Evolutionary conservation across 2,797 vertebrate species (phyloP).

Genomic region (Vireo griseus): DNA sequence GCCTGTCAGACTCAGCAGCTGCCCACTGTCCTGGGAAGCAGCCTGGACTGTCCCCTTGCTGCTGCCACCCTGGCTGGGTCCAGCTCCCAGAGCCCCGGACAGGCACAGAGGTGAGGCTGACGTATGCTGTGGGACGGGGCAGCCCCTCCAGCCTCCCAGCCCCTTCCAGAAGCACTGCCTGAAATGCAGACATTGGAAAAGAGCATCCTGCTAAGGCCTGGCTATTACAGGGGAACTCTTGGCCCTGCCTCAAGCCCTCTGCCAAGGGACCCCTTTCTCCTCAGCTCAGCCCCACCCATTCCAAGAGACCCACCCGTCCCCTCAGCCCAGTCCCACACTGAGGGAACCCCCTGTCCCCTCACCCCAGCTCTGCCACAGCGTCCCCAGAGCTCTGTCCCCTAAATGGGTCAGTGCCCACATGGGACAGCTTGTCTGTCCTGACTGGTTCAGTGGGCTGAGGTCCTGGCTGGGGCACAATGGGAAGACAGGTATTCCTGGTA

Average conservation of each 20-base stretch:
- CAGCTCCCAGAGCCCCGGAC: not conserved
- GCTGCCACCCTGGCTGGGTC: rapidly evolving
- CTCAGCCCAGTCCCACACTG: not conserved
- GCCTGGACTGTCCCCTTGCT: not conserved
- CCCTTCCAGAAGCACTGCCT: not conserved
- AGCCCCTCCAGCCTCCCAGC: rapidly evolving
- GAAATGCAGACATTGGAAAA: not conserved
- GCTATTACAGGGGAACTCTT: rapidly evolving
- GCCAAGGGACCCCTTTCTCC: rapidly evolving
- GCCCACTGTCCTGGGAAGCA: rapidly evolving
- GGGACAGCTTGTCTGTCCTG: not conserved
- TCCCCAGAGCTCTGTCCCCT: rapidly evolving
- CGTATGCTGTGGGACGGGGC: rapidly evolving
- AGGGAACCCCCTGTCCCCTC: not conserved
- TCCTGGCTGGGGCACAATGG: not conserved
- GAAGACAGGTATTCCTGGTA: not conserved
- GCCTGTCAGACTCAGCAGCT: not conserved
- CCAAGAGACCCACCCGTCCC: too few species aligned
- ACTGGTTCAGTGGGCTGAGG: not conserved
- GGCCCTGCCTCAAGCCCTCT: not conserved
- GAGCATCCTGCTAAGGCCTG: not conserved
- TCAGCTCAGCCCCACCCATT: not conserved
- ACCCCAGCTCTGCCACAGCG: not conserved
- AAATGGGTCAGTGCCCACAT: not conserved
- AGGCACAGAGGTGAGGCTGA: not conserved